A percentile compares a stretch with the other conserved stretches of the same genome.
phyloP scores from a whole-genome alignment of 2,113 vertebrate species.

The Capricornis sumatraensis region DNA sequence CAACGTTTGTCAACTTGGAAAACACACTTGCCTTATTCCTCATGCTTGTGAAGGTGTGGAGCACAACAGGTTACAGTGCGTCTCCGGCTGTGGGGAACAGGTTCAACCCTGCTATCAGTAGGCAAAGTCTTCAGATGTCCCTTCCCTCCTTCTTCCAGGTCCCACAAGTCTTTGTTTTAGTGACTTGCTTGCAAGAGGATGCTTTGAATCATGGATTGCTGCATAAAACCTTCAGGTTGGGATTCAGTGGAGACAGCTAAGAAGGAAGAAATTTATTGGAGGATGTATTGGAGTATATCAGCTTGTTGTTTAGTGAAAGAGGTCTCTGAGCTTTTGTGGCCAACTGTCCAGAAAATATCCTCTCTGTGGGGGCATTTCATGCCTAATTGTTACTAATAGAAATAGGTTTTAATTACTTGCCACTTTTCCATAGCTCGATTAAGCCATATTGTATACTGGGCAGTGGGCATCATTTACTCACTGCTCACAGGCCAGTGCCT shows the following conservation, averaged over 20 bases:
- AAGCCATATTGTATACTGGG: not conserved
- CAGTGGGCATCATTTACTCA: not conserved
- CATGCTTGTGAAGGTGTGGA: not conserved
- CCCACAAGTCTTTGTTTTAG: not conserved
- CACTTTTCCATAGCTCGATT: not conserved
- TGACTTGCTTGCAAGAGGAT: not conserved
- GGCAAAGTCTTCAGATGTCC: not conserved
- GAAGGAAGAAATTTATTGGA: not conserved
- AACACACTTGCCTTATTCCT: not conserved
- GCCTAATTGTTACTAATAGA: not conserved
- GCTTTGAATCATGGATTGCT: not conserved
- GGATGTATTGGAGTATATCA: not conserved
- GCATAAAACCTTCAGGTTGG: not conserved
- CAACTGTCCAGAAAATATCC: not conserved
- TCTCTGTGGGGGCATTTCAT: not conserved
- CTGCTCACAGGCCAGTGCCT: not conserved
- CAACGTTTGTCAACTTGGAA: not conserved
- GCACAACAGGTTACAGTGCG: not conserved
- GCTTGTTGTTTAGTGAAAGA: slow-evolving; percentile 2
- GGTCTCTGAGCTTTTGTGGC: not conserved
- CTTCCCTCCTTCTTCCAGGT: not conserved
- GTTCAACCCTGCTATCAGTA: not conserved
- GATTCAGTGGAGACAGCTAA: not conserved
- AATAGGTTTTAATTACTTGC: not conserved
- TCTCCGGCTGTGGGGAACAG: not conserved